Percentiles rank a stretch among this genome's conserved stretches.
These are phyloP conservation scores for Aphidoletes aphidimyza DNA, from an alignment of 2,888 invertebrate genomes.

Conservation along the genomic window DNA sequence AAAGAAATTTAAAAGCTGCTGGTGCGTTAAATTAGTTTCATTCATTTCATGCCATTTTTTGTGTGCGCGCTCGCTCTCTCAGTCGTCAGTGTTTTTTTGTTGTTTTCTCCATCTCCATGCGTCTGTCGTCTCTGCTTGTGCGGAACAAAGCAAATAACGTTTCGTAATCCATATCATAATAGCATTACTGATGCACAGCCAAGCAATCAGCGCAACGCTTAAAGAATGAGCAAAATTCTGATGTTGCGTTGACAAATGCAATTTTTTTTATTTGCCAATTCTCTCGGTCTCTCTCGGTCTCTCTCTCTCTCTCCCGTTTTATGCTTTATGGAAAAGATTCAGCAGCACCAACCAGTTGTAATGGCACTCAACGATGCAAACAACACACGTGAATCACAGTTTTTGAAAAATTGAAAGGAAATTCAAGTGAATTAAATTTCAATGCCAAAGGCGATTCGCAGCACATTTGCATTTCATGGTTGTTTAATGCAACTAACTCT, in stretches of 20 bases:
- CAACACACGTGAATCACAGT: slow-evolving; percentile 4
- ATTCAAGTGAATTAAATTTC: slow-evolving; percentile 53
- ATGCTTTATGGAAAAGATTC: too few relatives aligned
- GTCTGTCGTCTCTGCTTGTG: not conserved
- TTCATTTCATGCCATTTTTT: not conserved
- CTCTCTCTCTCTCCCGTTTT: not conserved
- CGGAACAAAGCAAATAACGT: not conserved
- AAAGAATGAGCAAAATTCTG: not conserved
- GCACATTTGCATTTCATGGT: not conserved
- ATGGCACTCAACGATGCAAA: too few relatives aligned
- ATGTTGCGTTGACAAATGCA: slow-evolving; percentile 37
- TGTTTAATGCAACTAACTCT: not conserved
- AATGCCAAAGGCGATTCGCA: slow-evolving; percentile 47
- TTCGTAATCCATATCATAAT: slow-evolving; percentile 8
- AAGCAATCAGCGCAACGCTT: not conserved
- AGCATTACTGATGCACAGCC: not conserved
- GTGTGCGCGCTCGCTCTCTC: too few relatives aligned
- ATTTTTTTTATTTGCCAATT: slow-evolving; percentile 27
- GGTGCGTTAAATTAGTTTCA: slow-evolving; percentile 51
- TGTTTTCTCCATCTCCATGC: not conserved
- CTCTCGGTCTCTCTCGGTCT: not conserved
- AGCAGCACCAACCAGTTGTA: too few relatives aligned
- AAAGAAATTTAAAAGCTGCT: slow-evolving; percentile 24
- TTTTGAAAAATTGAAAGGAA: slow-evolving; percentile 40
- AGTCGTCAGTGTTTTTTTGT: not conserved